Conservation (phyloP, 2,797 vertebrate species). For the Nothura maculosa region DNA sequence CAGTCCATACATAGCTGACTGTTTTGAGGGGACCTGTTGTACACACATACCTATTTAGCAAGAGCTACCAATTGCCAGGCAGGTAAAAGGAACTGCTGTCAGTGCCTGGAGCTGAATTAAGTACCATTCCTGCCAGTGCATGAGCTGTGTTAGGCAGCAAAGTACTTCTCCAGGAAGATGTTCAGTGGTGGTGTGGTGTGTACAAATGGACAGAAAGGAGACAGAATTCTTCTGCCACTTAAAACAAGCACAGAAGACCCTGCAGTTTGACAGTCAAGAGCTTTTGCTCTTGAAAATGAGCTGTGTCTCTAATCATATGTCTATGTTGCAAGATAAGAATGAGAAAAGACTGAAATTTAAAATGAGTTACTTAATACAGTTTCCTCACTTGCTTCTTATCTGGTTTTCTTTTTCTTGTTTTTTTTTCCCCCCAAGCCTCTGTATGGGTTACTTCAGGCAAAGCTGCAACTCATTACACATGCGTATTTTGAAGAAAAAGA, state of each 20-base stretch:
- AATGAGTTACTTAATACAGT: background rate
- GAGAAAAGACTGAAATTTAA: background rate
- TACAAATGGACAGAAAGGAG: background rate
- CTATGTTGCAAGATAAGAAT: background rate
- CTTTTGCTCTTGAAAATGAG: background rate
- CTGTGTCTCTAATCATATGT: background rate
- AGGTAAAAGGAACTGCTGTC: background rate
- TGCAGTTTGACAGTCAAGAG: background rate
- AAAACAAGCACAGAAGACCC: background rate
- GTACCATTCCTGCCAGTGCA: background rate
- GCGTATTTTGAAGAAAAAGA: constrained; percentile 99
- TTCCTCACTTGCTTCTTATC: constrained; percentile 21
- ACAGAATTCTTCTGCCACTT: background rate
- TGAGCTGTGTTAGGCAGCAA: background rate
- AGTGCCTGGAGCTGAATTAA: background rate
- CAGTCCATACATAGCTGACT: background rate
- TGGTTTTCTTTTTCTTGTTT: constrained; percentile 29
- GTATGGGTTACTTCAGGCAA: constrained; percentile 95
- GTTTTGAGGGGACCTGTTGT: background rate
- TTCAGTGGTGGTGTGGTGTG: background rate
- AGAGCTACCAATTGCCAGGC: background rate
- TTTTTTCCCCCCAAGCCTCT: constrained; percentile 84
- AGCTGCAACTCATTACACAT: constrained; percentile 97
- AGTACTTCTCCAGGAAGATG: background rate
- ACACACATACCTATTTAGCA: background rate